phyloP scores from a whole-genome alignment of 2,797 vertebrate species.

The Linurgus olivaceus region DNA sequence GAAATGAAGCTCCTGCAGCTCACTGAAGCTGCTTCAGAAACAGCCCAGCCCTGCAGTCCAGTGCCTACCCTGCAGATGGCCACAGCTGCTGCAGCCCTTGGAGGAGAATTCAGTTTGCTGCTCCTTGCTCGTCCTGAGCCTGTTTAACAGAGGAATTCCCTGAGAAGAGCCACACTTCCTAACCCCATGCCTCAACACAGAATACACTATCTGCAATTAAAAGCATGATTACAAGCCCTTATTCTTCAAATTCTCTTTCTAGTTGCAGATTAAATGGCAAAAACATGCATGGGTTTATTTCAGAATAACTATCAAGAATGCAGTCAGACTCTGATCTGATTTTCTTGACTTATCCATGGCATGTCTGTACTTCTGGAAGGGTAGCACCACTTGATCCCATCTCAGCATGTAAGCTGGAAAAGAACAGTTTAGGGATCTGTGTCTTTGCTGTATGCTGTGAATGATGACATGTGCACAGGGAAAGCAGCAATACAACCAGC shows the following conservation, averaged over 20 bases:
- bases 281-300: neutral
- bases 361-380: neutral
- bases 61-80: neutral
- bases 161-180: accelerated
- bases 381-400: neutral
- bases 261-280: neutral
- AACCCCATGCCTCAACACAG: neutral
- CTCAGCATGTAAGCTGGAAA: neutral
- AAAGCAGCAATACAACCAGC: neutral
- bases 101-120: neutral
- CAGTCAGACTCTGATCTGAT: neutral
- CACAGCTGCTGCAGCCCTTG: neutral
- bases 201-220: neutral
- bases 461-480: accelerated
- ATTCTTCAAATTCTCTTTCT: neutral
- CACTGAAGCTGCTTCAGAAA: neutral
- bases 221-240: neutral
- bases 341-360: neutral
- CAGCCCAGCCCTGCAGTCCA: accelerated
- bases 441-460: neutral
- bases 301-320: neutral
- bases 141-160: neutral
- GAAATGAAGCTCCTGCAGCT: neutral
- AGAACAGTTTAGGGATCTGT: neutral
- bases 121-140: neutral